phyloP scores from a whole-genome alignment of 2,797 vertebrate species.

The Spinus olivaceus region DNA sequence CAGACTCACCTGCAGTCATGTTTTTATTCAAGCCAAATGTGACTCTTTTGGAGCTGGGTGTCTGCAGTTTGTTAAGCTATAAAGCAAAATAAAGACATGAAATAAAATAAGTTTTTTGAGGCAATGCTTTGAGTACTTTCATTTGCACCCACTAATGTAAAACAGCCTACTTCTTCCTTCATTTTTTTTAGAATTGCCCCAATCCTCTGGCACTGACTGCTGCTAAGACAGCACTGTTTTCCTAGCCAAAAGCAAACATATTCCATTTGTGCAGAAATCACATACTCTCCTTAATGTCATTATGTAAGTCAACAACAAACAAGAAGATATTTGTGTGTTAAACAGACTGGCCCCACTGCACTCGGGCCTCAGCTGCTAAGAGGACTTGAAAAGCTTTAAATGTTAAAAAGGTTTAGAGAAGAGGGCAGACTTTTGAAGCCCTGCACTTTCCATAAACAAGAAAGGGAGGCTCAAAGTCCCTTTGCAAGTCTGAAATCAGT shows the following conservation, averaged over 20 bases:
- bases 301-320: not conserved
- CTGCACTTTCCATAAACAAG: not conserved
- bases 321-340: not conserved
- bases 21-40: slow-evolving; percentile 93
- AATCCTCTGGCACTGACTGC: not conserved
- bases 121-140: not conserved
- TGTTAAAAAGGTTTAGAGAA: not conserved
- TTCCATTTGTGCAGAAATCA: not conserved
- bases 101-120: not conserved
- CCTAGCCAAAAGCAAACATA: not conserved
- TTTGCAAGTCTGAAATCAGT: not conserved
- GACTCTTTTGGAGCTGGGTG: slow-evolving; percentile 84
- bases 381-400: not conserved
- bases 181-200: not conserved
- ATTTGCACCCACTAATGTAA: not conserved
- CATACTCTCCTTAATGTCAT: not conserved
- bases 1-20: slow-evolving; percentile 86
- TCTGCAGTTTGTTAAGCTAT: slow-evolving; percentile 64
- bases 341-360: not conserved
- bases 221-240: not conserved
- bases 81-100: not conserved
- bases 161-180: not conserved
- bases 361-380: not conserved
- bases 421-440: not conserved
- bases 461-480: not conserved